Base-by-base conservation (phyloP, 1,140 invertebrate species). In the Eumeta japonica region DNA sequence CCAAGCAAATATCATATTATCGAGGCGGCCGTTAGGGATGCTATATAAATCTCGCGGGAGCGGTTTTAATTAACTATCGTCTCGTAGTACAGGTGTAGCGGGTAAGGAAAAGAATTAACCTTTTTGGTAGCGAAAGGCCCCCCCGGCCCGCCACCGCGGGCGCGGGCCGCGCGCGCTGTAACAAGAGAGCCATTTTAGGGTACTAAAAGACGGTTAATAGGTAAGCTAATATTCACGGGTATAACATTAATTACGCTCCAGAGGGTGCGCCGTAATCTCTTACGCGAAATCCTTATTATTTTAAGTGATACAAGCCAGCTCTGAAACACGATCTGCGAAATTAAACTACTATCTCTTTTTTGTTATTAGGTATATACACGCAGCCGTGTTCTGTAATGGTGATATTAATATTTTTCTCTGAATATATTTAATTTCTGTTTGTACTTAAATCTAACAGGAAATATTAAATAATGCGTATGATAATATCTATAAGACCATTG, bases 211-310 rank as follows among this genome's bases (percentile, higher is more conserved):
- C 45, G 50, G 47, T 52, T 66, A 70, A 66, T 70, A 66, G 62
- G 60, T 64, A 66, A 70, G 62, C 62, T 70, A 66, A 70, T 66
- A 66, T 66, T 59, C 54, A 48, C 46, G 50, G 52, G 15, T 60
- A 58, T 66, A 59, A 59, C 51, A 64, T 70, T 70, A 64, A 70
- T 66, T 64, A 62, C 62, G 50, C 62, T 54, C 56, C 40, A 14
- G 49, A 63, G 62, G 53, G 50, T 58, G 30, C 50, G 45, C 39
- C 38, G 56, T 62, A 64, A 55, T 57, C 51, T 49, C 35, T 45
- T 39, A 41, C 50, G 56, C 49, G 54, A 58, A 57, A 60, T 57
- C 55, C 59, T 57, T 61, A 57, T 62, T 66, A 61, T 56, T 61
- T 51, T 62, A 58, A 60, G 48, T 55, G 52, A 55, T 45, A 43